These are phyloP conservation scores for Brachypterus glaber DNA, from an alignment of 2,888 invertebrate species.

Conservation along the genomic window DNA sequence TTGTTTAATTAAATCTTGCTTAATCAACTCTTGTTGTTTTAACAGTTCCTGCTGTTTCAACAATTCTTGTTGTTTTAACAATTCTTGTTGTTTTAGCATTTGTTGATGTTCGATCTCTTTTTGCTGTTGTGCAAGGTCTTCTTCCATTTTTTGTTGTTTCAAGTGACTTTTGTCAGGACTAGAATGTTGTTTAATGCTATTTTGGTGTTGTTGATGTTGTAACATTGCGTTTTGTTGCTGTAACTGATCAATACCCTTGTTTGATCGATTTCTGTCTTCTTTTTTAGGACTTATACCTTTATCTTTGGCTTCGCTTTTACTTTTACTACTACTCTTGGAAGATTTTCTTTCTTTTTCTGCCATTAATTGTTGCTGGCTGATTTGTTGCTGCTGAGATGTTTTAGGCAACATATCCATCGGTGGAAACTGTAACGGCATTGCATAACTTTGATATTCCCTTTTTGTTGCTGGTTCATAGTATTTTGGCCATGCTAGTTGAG, in stretches of 20 bases:
- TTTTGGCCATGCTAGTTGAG: conserved; percentile 50
- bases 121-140: background rate
- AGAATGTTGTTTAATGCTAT: too few relatives aligned
- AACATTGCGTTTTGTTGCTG: too few relatives aligned
- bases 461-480: conserved; percentile 50
- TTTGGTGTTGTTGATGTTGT: too few relatives aligned
- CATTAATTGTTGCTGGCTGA: conserved; percentile 13
- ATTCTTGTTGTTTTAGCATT: background rate
- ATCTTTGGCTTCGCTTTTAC: conserved; percentile 20
- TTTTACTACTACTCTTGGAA: conserved; percentile 20
- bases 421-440: conserved; percentile 33
- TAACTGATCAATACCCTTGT: conserved; percentile 19
- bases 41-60: conserved; percentile 6
- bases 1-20: conserved; percentile 14
- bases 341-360: conserved; percentile 35
- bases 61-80: conserved; percentile 6
- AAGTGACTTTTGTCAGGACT: too few relatives aligned
- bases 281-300: conserved; percentile 28
- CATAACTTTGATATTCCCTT: conserved; percentile 35
- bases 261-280: conserved; percentile 25
- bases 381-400: conserved; percentile 15
- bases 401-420: conserved; percentile 37
- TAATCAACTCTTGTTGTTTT: background rate
- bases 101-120: background rate
- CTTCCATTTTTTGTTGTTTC: too few relatives aligned